A percentile compares a stretch with the other conserved stretches of the same genome.
Conservation (phyloP, 1,140 invertebrate genomes). For the Melitaea cinxia region DNA sequence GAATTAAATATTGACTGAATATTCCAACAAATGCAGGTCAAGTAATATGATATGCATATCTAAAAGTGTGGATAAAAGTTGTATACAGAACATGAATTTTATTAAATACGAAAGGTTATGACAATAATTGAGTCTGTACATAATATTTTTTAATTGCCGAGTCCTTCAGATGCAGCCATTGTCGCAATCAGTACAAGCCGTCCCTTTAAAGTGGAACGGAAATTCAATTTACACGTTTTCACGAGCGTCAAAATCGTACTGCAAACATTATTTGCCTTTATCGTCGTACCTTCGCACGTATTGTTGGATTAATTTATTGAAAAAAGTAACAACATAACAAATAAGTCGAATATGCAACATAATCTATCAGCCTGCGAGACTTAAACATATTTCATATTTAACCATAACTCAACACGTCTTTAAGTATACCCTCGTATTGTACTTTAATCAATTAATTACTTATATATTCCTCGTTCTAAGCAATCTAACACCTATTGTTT, state of each 20-base stretch:
- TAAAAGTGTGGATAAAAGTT: constrained; percentile 37
- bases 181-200: constrained; percentile 22
- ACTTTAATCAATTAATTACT: constrained; percentile 73
- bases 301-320: neutral
- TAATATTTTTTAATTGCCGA: constrained; percentile 40
- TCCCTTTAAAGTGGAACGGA: constrained; percentile 27
- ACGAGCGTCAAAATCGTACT: constrained; percentile 34
- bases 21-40: constrained; percentile 39
- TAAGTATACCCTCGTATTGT: constrained; percentile 47
- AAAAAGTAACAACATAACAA: neutral
- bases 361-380: neutral
- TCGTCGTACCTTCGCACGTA: no score
- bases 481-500: constrained; percentile 70
- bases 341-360: neutral
- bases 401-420: neutral
- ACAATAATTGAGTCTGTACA: constrained; percentile 36
- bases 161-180: constrained; percentile 21
- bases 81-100: constrained; percentile 37
- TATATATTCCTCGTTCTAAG: constrained; percentile 58
- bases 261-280: neutral
- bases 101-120: constrained; percentile 37
- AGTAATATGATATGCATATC: constrained; percentile 40
- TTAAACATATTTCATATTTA: neutral
- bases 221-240: constrained; percentile 20
- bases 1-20: neutral